phyloP scores from a whole-genome alignment of 2,113 vertebrate species.

The Prionailurus bengalensis region DNA sequence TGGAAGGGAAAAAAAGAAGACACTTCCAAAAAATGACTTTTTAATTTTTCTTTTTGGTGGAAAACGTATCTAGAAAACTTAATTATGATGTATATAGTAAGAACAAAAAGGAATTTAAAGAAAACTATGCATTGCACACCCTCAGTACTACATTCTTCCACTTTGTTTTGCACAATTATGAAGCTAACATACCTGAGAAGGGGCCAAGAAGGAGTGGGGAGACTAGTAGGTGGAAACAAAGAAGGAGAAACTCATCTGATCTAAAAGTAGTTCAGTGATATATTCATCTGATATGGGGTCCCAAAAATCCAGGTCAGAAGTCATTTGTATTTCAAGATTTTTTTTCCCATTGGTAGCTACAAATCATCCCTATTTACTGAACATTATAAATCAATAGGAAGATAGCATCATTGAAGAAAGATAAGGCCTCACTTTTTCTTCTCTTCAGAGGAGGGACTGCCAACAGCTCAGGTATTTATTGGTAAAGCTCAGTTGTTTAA shows the following conservation, averaged over 20 bases:
- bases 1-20: constrained; percentile 51
- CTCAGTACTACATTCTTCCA: not conserved
- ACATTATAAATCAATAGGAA: constrained; percentile 86
- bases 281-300: constrained; percentile 84
- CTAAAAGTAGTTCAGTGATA: constrained; percentile 78
- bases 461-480: constrained; percentile 86
- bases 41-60: constrained; percentile 30
- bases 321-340: constrained; percentile 82
- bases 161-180: not conserved
- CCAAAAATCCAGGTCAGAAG: constrained; percentile 83
- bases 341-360: constrained; percentile 84
- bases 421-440: constrained; percentile 87
- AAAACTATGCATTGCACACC: not conserved
- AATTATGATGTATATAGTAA: constrained; percentile 54
- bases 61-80: constrained; percentile 59
- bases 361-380: constrained; percentile 87
- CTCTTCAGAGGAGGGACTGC: constrained; percentile 86
- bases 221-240: constrained; percentile 52
- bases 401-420: constrained; percentile 83
- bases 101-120: constrained; percentile 46
- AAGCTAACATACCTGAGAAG: not conserved
- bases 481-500: constrained; percentile 88
- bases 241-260: constrained; percentile 82
- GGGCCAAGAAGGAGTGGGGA: not conserved
- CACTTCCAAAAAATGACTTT: constrained; percentile 65